phyloP scores from a whole-genome alignment of 2,113 vertebrate genomes.

The Apteryx mantelli region DNA sequence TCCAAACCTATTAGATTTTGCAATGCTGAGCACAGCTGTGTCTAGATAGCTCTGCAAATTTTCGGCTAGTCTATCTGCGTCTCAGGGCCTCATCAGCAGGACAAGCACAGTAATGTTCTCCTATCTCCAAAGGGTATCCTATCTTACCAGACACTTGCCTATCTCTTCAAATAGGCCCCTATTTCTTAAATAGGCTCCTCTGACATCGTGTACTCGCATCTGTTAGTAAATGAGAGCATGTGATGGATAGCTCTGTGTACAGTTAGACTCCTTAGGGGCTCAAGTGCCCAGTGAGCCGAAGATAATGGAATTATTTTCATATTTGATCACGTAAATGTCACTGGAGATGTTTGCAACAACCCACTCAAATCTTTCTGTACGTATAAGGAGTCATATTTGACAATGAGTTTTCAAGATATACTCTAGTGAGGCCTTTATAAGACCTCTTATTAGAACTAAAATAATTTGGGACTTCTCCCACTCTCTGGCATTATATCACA shows the following conservation, averaged over 20 bases:
- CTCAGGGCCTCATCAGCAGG: neutral
- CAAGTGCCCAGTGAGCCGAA: neutral
- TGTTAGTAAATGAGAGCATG: neutral
- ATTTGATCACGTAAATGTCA: slow-evolving; percentile 41
- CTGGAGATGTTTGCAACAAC: neutral
- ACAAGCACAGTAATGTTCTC: neutral
- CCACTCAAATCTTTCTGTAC: neutral
- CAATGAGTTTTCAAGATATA: neutral
- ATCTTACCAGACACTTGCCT: neutral
- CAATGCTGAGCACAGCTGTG: neutral
- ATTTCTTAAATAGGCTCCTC: neutral
- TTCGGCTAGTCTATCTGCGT: neutral
- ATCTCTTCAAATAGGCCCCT: neutral
- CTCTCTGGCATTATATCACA: neutral
- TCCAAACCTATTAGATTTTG: neutral
- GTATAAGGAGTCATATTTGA: neutral
- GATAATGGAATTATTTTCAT: slow-evolving; percentile 50
- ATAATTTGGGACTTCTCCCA: neutral
- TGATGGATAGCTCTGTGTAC: neutral
- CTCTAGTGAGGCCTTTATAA: neutral
- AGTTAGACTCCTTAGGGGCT: neutral
- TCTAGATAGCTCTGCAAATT: neutral
- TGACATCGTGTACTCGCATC: rapidly evolving
- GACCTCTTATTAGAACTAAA: slow-evolving; percentile 1
- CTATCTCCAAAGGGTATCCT: neutral